phyloP scores from a whole-genome alignment of 53 echinoderm and acorn worm species.

The Stichopus horrens region DNA sequence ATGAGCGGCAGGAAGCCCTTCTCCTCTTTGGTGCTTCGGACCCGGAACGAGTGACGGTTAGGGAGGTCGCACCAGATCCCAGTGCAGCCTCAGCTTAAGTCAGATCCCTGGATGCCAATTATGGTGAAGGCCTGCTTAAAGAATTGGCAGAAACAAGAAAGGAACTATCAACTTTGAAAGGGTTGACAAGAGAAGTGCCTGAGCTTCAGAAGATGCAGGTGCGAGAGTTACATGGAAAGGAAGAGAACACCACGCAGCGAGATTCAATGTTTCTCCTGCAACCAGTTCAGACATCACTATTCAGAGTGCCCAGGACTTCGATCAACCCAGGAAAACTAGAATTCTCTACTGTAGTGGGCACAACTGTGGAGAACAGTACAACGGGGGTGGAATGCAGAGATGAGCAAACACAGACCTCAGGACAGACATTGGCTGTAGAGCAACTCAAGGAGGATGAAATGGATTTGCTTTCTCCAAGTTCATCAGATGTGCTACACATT shows the following conservation, averaged over 20 bases:
- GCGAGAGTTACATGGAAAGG: neutral
- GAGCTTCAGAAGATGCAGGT: neutral
- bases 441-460: neutral
- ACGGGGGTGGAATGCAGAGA: neutral
- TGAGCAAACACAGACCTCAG: neutral
- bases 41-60: neutral
- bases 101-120: neutral
- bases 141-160: neutral
- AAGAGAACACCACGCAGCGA: neutral
- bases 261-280: neutral
- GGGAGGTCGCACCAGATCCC: neutral
- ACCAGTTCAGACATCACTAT: neutral
- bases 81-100: neutral
- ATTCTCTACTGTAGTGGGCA: neutral
- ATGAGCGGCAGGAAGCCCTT: conserved; percentile 43
- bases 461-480: conserved; percentile 35
- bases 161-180: neutral
- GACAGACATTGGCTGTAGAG: too few species aligned
- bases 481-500: conserved; percentile 17
- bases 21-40: conserved; percentile 30
- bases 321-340: neutral
- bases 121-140: neutral
- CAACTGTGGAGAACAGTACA: neutral
- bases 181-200: neutral
- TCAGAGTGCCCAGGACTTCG: neutral